These are phyloP conservation scores for Anguilla pacifica DNA, from an alignment of 2,797 vertebrate genomes.

Conservation along the genomic window DNA sequence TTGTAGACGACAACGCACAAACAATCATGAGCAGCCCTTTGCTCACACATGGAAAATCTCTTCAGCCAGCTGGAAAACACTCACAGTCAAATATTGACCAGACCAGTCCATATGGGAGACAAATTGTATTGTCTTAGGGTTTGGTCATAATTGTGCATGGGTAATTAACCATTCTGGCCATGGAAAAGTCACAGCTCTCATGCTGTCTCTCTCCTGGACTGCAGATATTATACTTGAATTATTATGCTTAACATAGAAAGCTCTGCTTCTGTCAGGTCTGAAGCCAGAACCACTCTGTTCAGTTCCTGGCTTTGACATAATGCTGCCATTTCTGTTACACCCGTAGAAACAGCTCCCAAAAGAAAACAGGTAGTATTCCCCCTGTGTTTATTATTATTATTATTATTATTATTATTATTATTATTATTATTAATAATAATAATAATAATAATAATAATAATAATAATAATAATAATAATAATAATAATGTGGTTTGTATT, in stretches of 20 bases:
- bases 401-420: too few species aligned
- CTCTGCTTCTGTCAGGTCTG: background rate
- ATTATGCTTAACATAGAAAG: background rate
- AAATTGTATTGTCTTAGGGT: slow-evolving; percentile 41
- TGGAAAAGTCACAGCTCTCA: slow-evolving; percentile 39
- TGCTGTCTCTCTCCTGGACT: slow-evolving; percentile 7
- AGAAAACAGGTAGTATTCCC: background rate
- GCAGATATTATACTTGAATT: background rate
- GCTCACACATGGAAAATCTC: slow-evolving; percentile 47
- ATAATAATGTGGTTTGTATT: too few species aligned
- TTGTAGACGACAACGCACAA: slow-evolving; percentile 41
- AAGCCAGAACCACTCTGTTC: background rate
- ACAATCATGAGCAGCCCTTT: slow-evolving; percentile 41
- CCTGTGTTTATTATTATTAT: too few species aligned
- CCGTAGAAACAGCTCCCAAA: background rate
- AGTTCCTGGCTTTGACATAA: background rate
- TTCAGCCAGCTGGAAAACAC: slow-evolving; percentile 48
- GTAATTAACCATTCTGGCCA: slow-evolving; percentile 37
- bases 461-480: too few species aligned
- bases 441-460: too few species aligned
- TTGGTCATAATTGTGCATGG: slow-evolving; percentile 41
- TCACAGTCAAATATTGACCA: slow-evolving; percentile 40
- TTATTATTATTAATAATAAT: too few species aligned
- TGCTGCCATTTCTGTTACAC: background rate
- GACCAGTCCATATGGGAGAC: slow-evolving; percentile 41